phyloP scores from a whole-genome alignment of 2,888 invertebrate genomes.

The Stictocephala bisonia region DNA sequence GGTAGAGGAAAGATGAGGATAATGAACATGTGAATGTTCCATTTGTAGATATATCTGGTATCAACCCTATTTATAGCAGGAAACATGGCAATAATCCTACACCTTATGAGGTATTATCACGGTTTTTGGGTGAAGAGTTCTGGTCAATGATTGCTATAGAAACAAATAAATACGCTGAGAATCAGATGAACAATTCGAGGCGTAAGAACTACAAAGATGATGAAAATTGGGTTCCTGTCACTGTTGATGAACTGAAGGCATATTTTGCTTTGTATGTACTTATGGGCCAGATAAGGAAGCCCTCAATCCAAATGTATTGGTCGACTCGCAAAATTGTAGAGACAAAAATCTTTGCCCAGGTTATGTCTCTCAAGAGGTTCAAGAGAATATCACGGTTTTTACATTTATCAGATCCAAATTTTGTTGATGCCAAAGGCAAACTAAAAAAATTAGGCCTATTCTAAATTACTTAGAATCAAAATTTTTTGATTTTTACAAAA shows the following conservation, averaged over 20 bases:
- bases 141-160: neutral
- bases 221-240: neutral
- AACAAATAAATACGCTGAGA: conserved; percentile 4
- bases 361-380: neutral
- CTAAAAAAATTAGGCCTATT: too few relatives aligned
- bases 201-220: neutral
- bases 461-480: neutral
- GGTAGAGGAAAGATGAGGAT: neutral
- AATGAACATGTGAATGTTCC: neutral
- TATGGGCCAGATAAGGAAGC: conserved; percentile 9
- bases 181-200: neutral
- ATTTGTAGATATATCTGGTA: neutral
- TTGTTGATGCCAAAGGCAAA: neutral
- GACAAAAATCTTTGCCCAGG: neutral
- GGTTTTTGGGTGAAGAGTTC: conserved; percentile 4
- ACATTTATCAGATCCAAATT: neutral
- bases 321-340: conserved; percentile 2
- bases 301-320: conserved; percentile 4
- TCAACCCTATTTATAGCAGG: conserved; percentile 10
- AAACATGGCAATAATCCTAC: conserved; percentile 1
- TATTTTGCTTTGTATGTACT: conserved; percentile 23
- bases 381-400: neutral
- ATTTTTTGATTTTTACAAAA: neutral
- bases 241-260: too few relatives aligned
- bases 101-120: neutral